Evolutionary conservation across 1,140 invertebrate genomes (phyloP), one percentile per base, ranked within the genome.

Genomic region (Lepidotrigona ventralis): DNA sequence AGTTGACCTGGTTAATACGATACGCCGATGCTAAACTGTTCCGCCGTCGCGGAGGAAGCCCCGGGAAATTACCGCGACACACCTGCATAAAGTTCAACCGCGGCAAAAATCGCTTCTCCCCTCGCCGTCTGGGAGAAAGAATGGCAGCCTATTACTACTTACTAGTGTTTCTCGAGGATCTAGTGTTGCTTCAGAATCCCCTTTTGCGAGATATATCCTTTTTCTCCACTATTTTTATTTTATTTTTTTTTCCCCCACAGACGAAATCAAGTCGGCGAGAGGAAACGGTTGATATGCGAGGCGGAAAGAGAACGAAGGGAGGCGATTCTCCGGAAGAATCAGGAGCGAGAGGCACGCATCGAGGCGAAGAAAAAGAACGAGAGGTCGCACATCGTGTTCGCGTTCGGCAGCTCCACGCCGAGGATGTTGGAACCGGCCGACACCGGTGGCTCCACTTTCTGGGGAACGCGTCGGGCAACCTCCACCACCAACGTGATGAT

Each of bases 381-480:
- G 90, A 94, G 96, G 85, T 94, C 93, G 84, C 93, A 94, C 76
- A 94, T 94, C 85, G 96, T 96, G 33, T 98, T 98, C 94, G 98
- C 97, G 58, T 98, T 98, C 94, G 98, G 98, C 64, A 98, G 97
- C 90, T 98, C 97, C 79, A 98, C 97, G 71, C 97, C 98, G 76
- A 95, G 98, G 81, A 97, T 98, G 95, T 93, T 98, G 88, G 97
- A 98, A 91, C 97, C 97, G 51, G 96, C 96, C 63, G 97, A 98
- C 92, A 96, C 96, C 81, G 96, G 96, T 71, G 96, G 96, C 82
- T 96, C 96, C 78, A 89, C 91, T 6, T 97, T 97, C 94, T 98
- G 97, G 97, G 97, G 96, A 75, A 96, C 97, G 89, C 95, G 97
- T 92, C 96, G 97, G 92, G 97, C 97, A 80, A 98, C 97, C 90